Evolutionary conservation across 2,113 vertebrate species (phyloP).

Genomic region (Strix aluco): DNA sequence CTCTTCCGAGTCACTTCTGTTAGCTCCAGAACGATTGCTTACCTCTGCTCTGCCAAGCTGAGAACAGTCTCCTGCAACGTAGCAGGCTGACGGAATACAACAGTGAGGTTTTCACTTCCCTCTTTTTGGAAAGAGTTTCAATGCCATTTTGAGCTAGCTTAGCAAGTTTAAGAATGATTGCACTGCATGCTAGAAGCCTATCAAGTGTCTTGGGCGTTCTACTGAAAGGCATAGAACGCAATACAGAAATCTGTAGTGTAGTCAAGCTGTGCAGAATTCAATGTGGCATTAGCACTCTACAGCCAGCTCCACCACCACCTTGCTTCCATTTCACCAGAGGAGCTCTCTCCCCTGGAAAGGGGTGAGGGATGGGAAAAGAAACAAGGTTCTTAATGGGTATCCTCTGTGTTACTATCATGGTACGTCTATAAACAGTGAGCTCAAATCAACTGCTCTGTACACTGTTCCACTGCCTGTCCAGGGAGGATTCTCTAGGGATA

Average conservation of each 20-base stretch:
- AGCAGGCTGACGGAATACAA: not conserved
- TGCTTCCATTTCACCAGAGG: not conserved
- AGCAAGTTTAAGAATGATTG: not conserved
- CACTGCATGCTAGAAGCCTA: not conserved
- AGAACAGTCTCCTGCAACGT: not conserved
- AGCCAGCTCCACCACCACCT: not conserved
- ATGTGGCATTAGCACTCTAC: not conserved
- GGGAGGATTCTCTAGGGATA: not conserved
- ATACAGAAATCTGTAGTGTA: not conserved
- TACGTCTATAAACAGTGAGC: not conserved
- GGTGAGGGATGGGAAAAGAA: not conserved
- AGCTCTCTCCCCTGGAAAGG: not conserved
- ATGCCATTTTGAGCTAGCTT: not conserved
- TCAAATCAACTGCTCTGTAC: not conserved
- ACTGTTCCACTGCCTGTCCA: not conserved
- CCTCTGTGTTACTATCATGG: not conserved
- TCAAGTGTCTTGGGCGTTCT: not conserved
- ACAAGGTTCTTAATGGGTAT: not conserved
- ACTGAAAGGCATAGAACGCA: not conserved
- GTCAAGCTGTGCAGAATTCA: not conserved
- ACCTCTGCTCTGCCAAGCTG: not conserved
- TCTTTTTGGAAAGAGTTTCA: not conserved
- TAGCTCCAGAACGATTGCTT: not conserved
- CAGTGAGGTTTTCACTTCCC: not conserved
- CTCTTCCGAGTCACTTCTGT: not conserved